Conservation (phyloP, 2,113 vertebrate species). For the Zosterops pallidus region DNA sequence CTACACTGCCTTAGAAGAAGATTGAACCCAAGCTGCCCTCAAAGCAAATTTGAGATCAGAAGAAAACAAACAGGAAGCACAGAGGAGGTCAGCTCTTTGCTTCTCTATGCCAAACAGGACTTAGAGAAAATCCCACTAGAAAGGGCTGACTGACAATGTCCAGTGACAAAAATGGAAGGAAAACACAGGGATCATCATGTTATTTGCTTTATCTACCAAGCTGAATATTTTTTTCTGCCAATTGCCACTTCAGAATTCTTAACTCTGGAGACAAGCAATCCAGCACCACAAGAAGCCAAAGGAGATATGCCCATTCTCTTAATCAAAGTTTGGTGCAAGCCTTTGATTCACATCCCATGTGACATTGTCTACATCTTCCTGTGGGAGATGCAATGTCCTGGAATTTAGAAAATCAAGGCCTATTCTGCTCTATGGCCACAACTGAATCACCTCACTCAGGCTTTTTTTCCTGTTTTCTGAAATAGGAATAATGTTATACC, state of each 20-base stretch:
- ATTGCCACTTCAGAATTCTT: background rate
- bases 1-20: background rate
- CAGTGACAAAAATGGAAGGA: background rate
- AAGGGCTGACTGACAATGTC: background rate
- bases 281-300: background rate
- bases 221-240: background rate
- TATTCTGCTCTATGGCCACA: background rate
- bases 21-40: background rate
- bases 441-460: background rate
- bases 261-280: background rate
- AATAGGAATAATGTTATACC: background rate
- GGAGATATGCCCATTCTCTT: background rate
- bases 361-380: background rate
- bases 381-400: rapidly evolving
- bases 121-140: background rate
- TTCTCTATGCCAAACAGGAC: background rate
- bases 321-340: background rate
- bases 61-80: background rate
- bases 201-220: background rate
- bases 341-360: background rate
- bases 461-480: background rate
- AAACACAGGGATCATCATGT: background rate
- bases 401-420: background rate
- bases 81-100: background rate
- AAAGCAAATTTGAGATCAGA: background rate